phyloP scores from a whole-genome alignment of 2,797 vertebrate species.

The Anniella stebbinsi region DNA sequence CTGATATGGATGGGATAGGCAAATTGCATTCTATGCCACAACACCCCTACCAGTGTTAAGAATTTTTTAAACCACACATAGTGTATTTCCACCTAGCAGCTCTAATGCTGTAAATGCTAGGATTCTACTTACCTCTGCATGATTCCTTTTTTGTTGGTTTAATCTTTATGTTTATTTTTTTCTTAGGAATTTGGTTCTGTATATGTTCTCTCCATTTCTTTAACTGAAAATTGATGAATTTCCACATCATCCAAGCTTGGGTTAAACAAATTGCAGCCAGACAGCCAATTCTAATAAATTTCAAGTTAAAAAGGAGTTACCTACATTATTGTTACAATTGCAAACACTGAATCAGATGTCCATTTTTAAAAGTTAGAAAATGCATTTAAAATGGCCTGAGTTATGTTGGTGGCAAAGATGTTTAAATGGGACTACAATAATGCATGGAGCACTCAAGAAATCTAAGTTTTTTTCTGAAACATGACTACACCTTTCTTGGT shows the following conservation, averaged over 20 bases:
- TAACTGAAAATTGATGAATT: constrained; percentile 90
- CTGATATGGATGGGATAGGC: not conserved
- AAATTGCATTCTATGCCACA: not conserved
- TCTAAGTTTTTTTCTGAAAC: not conserved
- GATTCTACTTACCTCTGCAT: constrained; percentile 76
- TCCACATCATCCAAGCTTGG: constrained; percentile 94
- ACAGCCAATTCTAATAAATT: constrained; percentile 83
- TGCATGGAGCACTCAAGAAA: not conserved
- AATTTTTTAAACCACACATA: not conserved
- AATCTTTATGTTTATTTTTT: constrained; percentile 82
- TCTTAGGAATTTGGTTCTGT: constrained; percentile 85
- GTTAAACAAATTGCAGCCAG: constrained; percentile 88
- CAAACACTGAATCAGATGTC: not conserved
- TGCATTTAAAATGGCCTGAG: not conserved
- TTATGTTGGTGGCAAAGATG: not conserved
- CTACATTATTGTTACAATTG: not conserved
- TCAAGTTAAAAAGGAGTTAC: not conserved
- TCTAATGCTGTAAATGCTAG: not conserved
- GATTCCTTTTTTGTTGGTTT: constrained; percentile 84
- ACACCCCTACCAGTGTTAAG: not conserved
- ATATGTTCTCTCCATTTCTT: constrained; percentile 89
- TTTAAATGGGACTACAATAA: not conserved
- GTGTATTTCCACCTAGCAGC: not conserved
- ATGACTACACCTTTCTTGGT: not conserved
- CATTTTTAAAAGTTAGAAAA: constrained; percentile 7